These are phyloP conservation scores for Meteorus cinctellus DNA, from an alignment of 2,888 invertebrate genomes.

Conservation along the genomic window DNA sequence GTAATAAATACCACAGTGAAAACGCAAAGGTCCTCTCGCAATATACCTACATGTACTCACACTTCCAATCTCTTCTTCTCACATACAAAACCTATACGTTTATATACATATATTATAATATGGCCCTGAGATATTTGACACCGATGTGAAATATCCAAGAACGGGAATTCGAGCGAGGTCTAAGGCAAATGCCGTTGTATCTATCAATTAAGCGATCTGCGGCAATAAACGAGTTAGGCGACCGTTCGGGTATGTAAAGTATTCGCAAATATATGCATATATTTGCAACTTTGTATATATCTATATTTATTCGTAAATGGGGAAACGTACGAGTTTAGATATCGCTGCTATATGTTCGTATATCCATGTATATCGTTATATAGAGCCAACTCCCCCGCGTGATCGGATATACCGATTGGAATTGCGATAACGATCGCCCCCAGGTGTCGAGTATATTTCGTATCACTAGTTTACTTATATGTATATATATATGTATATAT, in stretches of 20 bases:
- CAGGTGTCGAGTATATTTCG: slow-evolving; percentile 35
- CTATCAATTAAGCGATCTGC: slow-evolving; percentile 42
- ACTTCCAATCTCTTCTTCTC: neutral
- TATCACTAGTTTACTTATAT: slow-evolving; percentile 21
- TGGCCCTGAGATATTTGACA: slow-evolving; percentile 26
- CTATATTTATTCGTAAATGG: slow-evolving; percentile 16
- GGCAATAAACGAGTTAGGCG: slow-evolving; percentile 15
- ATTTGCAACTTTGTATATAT: neutral
- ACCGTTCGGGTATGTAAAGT: slow-evolving; percentile 9
- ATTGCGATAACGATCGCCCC: slow-evolving; percentile 38
- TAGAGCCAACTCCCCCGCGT: slow-evolving; percentile 34
- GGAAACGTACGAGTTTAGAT: slow-evolving; percentile 34
- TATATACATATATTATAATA: neutral
- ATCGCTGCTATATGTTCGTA: slow-evolving; percentile 22
- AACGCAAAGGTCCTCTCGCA: slow-evolving; percentile 29
- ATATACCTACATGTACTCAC: neutral
- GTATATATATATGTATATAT: neutral
- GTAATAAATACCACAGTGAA: slow-evolving; percentile 46
- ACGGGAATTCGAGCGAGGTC: slow-evolving; percentile 32
- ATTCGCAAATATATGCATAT: slow-evolving; percentile 1
- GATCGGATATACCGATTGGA: slow-evolving; percentile 34
- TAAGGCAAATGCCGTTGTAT: slow-evolving; percentile 34
- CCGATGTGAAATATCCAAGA: slow-evolving; percentile 24
- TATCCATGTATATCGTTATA: slow-evolving; percentile 28
- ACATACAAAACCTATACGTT: neutral